phyloP scores from a whole-genome alignment of 2,113 vertebrate genomes.

The Uropsilus gracilis region DNA sequence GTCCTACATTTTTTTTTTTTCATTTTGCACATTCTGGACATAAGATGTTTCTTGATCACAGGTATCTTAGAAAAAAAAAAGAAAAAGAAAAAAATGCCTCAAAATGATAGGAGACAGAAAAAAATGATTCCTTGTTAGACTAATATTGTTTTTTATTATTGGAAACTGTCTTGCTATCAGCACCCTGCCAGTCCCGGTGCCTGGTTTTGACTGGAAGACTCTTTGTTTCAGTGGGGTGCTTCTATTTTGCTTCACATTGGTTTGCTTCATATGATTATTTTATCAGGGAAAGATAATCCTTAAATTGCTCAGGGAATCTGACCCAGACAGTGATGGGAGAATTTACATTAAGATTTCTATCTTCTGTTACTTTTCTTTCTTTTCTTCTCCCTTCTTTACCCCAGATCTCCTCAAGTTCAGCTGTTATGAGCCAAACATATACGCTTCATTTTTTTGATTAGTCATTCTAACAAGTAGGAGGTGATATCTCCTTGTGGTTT shows the following conservation, averaged over 20 bases:
- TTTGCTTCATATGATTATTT: constrained; percentile 3
- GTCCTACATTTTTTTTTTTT: neutral
- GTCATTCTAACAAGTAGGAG: too few relatives aligned
- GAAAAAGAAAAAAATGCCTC: neutral
- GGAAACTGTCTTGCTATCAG: neutral
- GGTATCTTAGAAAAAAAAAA: neutral
- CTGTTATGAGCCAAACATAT: constrained; percentile 4
- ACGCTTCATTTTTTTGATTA: too few relatives aligned
- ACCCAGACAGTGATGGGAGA: neutral
- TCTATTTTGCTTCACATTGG: neutral
- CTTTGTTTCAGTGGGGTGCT: neutral
- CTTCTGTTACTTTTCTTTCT: neutral
- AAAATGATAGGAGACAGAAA: neutral
- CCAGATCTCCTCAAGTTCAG: constrained; percentile 36
- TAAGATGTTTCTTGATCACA: neutral
- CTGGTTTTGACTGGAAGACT: neutral
- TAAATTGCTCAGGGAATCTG: neutral
- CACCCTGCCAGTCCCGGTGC: neutral
- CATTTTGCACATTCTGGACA: neutral
- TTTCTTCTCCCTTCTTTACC: neutral
- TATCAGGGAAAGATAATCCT: neutral
- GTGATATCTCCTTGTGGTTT: too few relatives aligned
- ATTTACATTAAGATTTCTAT: neutral
- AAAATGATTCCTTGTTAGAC: neutral
- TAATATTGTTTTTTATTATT: neutral